A percentile compares a stretch with the other conserved stretches of the same genome.
Conservation (phyloP, 2,888 invertebrate species). For the Ischnura elegans region DNA sequence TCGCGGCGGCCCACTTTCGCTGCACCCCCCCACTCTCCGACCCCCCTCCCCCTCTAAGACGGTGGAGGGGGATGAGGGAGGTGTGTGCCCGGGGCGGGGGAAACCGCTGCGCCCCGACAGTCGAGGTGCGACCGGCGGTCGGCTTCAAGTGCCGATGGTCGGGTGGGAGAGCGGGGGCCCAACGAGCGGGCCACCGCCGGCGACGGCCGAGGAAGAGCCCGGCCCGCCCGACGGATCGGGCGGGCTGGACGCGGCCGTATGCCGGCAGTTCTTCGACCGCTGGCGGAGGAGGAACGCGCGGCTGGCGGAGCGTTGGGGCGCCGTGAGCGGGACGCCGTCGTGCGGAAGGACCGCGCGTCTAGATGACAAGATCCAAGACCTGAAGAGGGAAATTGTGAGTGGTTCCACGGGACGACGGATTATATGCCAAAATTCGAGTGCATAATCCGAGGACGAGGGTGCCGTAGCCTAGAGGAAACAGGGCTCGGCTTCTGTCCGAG, state of each 20-base stretch:
- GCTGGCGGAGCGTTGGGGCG: constrained; percentile 38
- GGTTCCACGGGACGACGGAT: not conserved
- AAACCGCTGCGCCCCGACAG: too few species aligned
- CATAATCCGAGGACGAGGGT: too few species aligned
- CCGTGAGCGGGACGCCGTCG: not conserved
- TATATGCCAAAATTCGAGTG: not conserved
- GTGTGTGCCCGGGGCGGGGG: too few species aligned
- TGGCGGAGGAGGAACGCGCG: constrained; percentile 48
- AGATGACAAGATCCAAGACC: constrained; percentile 68
- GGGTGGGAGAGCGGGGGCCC: too few species aligned
- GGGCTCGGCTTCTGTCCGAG: too few species aligned
- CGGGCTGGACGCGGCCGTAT: not conserved
- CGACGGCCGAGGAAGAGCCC: not conserved
- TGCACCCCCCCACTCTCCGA: too few species aligned
- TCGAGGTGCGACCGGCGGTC: too few species aligned
- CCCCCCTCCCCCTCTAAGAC: too few species aligned
- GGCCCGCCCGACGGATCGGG: not conserved
- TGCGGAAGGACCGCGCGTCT: constrained; percentile 15
- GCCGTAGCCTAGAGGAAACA: too few species aligned
- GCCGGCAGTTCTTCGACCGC: constrained; percentile 52
- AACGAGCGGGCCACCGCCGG: not conserved
- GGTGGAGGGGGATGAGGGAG: too few species aligned
- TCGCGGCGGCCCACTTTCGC: too few species aligned
- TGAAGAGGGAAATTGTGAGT: constrained; percentile 70
- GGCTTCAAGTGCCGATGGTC: too few species aligned